Percentiles rank a stretch among this genome's conserved stretches.
Evolutionary conservation across 2,888 invertebrate species (phyloP).

Genomic region (Protophormia terraenovae): DNA sequence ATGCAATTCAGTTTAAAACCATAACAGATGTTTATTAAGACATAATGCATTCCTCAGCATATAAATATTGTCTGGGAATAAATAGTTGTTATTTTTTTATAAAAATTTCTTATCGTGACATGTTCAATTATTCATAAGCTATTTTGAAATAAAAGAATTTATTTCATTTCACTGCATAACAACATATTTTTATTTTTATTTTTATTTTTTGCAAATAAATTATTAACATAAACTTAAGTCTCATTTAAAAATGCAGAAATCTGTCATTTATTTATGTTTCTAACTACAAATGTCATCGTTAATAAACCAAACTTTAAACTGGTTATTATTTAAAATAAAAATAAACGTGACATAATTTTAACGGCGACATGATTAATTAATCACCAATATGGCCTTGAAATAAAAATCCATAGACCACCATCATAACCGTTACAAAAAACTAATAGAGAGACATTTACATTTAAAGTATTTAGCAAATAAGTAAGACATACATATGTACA

Average conservation of each 20-base stretch:
- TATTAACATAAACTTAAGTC: not conserved
- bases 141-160: too few relatives aligned
- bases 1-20: too few relatives aligned
- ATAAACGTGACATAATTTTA: not conserved
- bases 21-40: too few relatives aligned
- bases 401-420: not conserved
- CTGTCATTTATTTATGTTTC: not conserved
- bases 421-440: not conserved
- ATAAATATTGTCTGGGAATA: too few relatives aligned
- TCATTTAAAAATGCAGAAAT: not conserved
- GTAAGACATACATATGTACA: too few relatives aligned
- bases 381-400: not conserved
- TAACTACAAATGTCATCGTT: not conserved
- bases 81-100: too few relatives aligned
- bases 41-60: too few relatives aligned
- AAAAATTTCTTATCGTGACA: too few relatives aligned
- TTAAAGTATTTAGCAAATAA: not conserved
- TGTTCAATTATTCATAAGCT: too few relatives aligned
- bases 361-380: not conserved
- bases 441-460: not conserved
- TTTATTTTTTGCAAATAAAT: too few relatives aligned
- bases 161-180: too few relatives aligned
- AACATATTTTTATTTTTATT: too few relatives aligned
- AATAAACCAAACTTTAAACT: not conserved
- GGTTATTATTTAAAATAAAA: not conserved